A percentile compares a stretch with the other conserved stretches of the same genome.
These are phyloP conservation scores for Rachycentron canadum DNA, from an alignment of 2,797 vertebrate genomes.

Conservation along the genomic window DNA sequence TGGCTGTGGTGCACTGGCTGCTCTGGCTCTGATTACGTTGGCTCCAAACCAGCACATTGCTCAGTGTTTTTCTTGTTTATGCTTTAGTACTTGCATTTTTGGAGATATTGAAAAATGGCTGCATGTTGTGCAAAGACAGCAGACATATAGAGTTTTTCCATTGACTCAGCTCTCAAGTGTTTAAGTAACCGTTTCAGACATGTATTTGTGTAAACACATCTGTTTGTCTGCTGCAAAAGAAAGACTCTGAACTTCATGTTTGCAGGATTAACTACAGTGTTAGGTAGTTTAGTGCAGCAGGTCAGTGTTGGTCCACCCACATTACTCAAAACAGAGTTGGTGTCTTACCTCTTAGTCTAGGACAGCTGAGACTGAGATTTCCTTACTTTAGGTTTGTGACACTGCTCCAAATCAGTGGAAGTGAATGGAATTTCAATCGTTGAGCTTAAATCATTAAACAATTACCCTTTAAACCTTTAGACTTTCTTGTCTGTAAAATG, in stretches of 20 bases:
- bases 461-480: neutral
- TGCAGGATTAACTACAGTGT: conserved; percentile 6
- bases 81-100: conserved; percentile 51
- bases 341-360: neutral
- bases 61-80: conserved; percentile 69
- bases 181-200: conserved; percentile 46
- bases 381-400: neutral
- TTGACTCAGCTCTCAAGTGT: conserved; percentile 59
- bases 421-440: neutral
- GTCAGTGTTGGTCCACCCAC: conserved; percentile 5
- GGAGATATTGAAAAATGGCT: conserved; percentile 53
- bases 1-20: conserved; percentile 61
- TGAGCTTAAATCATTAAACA: neutral
- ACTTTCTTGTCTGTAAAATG: neutral
- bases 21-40: conserved; percentile 72
- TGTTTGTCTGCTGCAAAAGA: conserved; percentile 54
- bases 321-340: neutral
- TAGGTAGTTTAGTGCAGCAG: conserved; percentile 6
- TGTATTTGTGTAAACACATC: conserved; percentile 60
- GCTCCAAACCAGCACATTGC: conserved; percentile 53
- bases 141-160: conserved; percentile 42
- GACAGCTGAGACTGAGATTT: neutral
- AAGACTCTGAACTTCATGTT: conserved; percentile 9
- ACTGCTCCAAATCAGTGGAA: neutral
- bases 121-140: conserved; percentile 39